Percentiles rank a stretch among this genome's conserved stretches.
phyloP scores from a whole-genome alignment of 2,888 invertebrate species.

The Poecilus cupreus region DNA sequence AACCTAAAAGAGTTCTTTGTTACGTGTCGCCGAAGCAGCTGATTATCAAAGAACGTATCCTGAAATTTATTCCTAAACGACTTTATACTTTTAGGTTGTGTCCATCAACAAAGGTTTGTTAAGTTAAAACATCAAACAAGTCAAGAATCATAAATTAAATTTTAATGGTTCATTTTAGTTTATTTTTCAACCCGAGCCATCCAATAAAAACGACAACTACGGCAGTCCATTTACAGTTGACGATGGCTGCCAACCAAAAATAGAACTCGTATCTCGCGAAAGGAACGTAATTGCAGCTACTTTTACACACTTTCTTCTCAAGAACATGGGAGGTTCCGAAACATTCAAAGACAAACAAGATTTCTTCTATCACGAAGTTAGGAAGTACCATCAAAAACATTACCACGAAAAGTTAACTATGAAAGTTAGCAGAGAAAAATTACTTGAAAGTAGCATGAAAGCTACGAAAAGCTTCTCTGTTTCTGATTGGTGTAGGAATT shows the following conservation, averaged over 20 bases:
- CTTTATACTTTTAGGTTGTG: conserved; percentile 93
- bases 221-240: conserved; percentile 86
- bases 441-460: conserved; percentile 89
- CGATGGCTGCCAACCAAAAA: conserved; percentile 92
- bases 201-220: conserved; percentile 74
- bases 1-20: conserved; percentile 91
- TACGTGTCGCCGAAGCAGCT: conserved; percentile 94
- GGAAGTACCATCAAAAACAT: conserved; percentile 90
- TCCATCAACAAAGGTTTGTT: conserved; percentile 90
- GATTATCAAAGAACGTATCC: conserved; percentile 93
- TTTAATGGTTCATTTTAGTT: conserved; percentile 74
- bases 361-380: conserved; percentile 82
- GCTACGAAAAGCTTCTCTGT: conserved; percentile 89
- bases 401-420: conserved; percentile 90
- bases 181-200: conserved; percentile 76
- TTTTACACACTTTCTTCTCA: conserved; percentile 91
- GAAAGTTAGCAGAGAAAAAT: conserved; percentile 86
- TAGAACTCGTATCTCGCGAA: conserved; percentile 88
- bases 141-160: background rate
- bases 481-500: conserved; percentile 96
- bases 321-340: conserved; percentile 96
- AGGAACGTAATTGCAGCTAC: conserved; percentile 94
- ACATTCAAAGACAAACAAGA: conserved; percentile 89
- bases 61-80: conserved; percentile 94
- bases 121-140: conserved; percentile 29